Base-by-base conservation (phyloP, 2,797 vertebrate genomes). In the Micropoecilia bifurca region DNA sequence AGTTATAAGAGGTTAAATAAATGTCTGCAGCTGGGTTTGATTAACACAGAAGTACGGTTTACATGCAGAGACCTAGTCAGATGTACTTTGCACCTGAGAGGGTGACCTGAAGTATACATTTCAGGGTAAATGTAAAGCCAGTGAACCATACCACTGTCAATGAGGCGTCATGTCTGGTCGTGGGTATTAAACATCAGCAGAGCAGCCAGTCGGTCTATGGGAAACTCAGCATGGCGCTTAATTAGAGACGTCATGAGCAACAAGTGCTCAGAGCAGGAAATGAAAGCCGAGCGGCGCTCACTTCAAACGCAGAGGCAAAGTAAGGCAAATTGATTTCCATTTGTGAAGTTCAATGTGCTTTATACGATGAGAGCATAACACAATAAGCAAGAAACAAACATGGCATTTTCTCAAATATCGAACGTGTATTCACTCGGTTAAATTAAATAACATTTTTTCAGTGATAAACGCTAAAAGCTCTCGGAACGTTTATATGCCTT, bases 301-400 rank as follows among this genome's bases (percentile, higher is more conserved):
- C 94, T 94, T 96, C 91, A 94, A 95, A 94, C 85, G 76, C 81
- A 78, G 77, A 90, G 89, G 92, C 80, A 87, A 91, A 8, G 18
- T 3, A 33, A 33, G 30, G 59, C 2, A 18, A 14, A 25, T 61
- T 30, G 33, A 30, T 18, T 61, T 61, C 28, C 14, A 61, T 33
- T 61, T 61, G 14, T 16, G 30, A 2, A 61, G 16, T 14, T 59
- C 57, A 14, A 30, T 13, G 28, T 33, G 28, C 59, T 61, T 18
- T 33, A 33, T 30, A 61, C 1, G 30, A 61, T 61, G 28, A 61
- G 12, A 33, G 30, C 59, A 33, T 33, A 61, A 61, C 28, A 61
- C 57, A 61, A 14, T 2, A 61, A 61, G 13, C 28, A 61, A 30
- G 59, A 2, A 61, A 61, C 59, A 61, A 18, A 33, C n/a, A 57